phyloP scores from a whole-genome alignment of 2,888 invertebrate species.

The Hypsopygia costalis region DNA sequence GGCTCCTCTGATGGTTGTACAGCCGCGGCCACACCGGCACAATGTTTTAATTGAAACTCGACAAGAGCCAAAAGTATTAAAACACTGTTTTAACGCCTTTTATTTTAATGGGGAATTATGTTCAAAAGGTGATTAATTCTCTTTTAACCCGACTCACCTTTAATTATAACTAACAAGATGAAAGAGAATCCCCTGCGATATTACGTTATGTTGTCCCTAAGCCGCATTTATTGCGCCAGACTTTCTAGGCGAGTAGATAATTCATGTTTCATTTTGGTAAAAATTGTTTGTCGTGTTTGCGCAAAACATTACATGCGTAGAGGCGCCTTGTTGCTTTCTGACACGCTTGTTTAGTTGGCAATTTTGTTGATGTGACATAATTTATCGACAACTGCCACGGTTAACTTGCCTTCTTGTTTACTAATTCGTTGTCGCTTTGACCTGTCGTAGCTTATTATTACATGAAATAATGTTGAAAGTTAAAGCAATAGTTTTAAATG shows the following conservation, averaged over 20 bases:
- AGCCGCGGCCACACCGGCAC: conserved; percentile 23
- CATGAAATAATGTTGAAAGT: conserved; percentile 3
- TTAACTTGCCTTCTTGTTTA: conserved; percentile 7
- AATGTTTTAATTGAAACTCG: conserved; percentile 47
- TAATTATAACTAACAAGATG: conserved; percentile 21
- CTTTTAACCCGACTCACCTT: conserved; percentile 32
- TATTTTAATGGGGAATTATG: conserved; percentile 47
- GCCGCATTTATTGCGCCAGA: not conserved
- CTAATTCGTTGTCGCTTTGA: conserved; percentile 5
- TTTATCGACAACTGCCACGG: conserved; percentile 23
- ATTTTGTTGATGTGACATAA: conserved; percentile 33
- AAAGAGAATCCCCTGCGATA: conserved; percentile 6
- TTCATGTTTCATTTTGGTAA: no score
- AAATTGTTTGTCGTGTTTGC: no score
- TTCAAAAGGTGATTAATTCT: conserved; percentile 40
- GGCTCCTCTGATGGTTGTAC: conserved; percentile 37
- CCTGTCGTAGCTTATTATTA: conserved; percentile 5
- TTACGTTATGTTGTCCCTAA: not conserved
- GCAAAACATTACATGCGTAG: conserved; percentile 37
- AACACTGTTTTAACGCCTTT: conserved; percentile 39
- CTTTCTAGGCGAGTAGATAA: no score
- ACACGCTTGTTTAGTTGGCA: conserved; percentile 34
- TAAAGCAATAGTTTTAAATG: no score
- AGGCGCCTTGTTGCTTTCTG: conserved; percentile 18
- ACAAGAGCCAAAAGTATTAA: conserved; percentile 44